Evolutionary conservation across 2,797 vertebrate species (phyloP), one percentile per base, ranked within the genome.

Genomic region (Enteromius treurensis): DNA sequence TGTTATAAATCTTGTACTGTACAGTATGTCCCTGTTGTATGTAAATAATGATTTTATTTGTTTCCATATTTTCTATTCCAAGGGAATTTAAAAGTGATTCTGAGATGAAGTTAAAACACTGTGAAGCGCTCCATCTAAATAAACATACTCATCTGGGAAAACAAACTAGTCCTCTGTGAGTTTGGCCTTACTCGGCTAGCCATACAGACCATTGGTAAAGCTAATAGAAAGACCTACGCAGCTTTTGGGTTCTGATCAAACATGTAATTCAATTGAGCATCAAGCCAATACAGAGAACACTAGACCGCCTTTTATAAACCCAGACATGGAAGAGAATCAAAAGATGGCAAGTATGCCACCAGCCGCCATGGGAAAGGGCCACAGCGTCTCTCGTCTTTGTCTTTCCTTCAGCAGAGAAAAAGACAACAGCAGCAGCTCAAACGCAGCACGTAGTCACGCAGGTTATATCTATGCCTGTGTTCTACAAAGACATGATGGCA

Each of bases 401-500:
- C 85, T 90, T 88, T 92, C 88, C 92, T 90, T 88, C 90, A 60
- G 13, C 81, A 90, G 91, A 90, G 88, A 89, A 86, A 69, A 90
- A 92, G 91, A 91, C 92, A 84, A 82, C 76, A 86, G 29, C 19
- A 4, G 29, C 23, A 65, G 69, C 75, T 93, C 92, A 90, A 91
- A 89, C 90, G 88, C 88, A 75, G 89, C 84, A 86, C 14, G 68
- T 91, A 89, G 88, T 90, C 89, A 90, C 83, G 86, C 88, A 89
- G 91, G 88, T 90, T 87, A 88, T 89, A 89, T 91, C 90, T 90
- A 89, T 82, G 90, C 88, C 82, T 90, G 89, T 92, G 91, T 92
- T 92, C 91, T 92, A 93, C 91, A 94, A 93, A 94, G 92, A 92
- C 93, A 92, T 88, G 92, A 92, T 90, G 92, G 93, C 92, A 95